Percentiles rank a stretch among this genome's conserved stretches.
These are phyloP conservation scores for Polyodon spathula DNA, from an alignment of 2,113 vertebrate genomes.

Conservation along the genomic window DNA sequence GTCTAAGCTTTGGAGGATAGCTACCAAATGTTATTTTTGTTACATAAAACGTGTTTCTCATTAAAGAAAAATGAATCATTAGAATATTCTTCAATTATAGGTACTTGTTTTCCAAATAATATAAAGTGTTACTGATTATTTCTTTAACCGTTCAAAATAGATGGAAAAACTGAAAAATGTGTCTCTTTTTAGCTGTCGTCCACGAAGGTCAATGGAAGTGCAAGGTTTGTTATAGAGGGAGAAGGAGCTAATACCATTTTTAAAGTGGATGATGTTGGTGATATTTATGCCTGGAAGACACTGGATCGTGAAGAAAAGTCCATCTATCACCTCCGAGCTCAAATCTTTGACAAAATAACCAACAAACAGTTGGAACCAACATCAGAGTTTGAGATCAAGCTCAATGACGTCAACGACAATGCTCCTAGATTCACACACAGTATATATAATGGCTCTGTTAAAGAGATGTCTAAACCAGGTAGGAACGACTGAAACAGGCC, in stretches of 20 bases:
- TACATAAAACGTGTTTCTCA: no score
- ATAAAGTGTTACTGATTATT: no score
- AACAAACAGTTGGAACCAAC: conserved; percentile 51
- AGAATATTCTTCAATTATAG: no score
- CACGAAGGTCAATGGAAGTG: conserved; percentile 30
- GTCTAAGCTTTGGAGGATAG: not conserved
- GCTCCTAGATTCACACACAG: conserved; percentile 59
- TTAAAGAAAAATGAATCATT: no score
- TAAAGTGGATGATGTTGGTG: conserved; percentile 60
- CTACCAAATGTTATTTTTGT: no score
- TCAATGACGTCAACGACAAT: conserved; percentile 85
- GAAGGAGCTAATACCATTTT: conserved; percentile 70
- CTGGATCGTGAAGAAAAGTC: conserved; percentile 78
- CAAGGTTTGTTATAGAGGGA: conserved; percentile 64
- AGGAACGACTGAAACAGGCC: conserved; percentile 15
- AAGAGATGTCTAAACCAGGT: conserved; percentile 74
- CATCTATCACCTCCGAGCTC: conserved; percentile 62
- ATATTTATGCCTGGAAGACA: conserved; percentile 59
- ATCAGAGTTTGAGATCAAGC: conserved; percentile 67
- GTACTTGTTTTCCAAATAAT: no score
- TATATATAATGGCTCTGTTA: conserved; percentile 65
- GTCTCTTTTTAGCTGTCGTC: conserved; percentile 66
- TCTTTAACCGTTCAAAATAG: not conserved
- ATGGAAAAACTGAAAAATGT: not conserved
- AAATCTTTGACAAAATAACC: conserved; percentile 54